Percentiles rank a stretch among this genome's conserved stretches.
phyloP scores from a whole-genome alignment of 2,888 invertebrate species.

The Villa cingulata region DNA sequence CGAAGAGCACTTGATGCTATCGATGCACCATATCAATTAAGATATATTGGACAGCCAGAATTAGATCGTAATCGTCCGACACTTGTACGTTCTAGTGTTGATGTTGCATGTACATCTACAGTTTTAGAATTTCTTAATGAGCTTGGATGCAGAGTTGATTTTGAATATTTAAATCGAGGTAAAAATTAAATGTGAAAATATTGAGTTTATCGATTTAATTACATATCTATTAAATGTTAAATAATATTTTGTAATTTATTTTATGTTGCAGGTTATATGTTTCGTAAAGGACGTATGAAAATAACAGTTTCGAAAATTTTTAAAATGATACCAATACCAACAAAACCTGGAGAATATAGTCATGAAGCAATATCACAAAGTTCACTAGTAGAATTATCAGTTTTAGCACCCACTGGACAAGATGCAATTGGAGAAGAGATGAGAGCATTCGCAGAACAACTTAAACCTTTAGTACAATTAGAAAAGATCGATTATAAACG shows the following conservation, averaged over 20 bases:
- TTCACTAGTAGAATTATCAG: slow-evolving; percentile 84
- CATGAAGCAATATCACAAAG: slow-evolving; percentile 78
- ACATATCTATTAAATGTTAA: slow-evolving; percentile 3
- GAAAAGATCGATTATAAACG: slow-evolving; percentile 88
- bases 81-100: slow-evolving; percentile 80
- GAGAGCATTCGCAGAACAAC: slow-evolving; percentile 85
- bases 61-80: slow-evolving; percentile 79
- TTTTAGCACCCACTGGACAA: slow-evolving; percentile 76
- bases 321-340: slow-evolving; percentile 64
- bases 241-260: neutral
- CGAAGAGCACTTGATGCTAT: slow-evolving; percentile 68
- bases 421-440: slow-evolving; percentile 94
- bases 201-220: neutral
- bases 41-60: slow-evolving; percentile 87
- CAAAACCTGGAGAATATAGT: slow-evolving; percentile 51
- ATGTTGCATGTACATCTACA: slow-evolving; percentile 81
- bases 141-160: slow-evolving; percentile 80
- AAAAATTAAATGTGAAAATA: slow-evolving; percentile 6
- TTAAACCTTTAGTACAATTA: slow-evolving; percentile 78
- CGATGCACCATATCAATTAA: slow-evolving; percentile 56
- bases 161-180: slow-evolving; percentile 86
- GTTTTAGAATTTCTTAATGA: slow-evolving; percentile 85
- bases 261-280: slow-evolving; percentile 53
- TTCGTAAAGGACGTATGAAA: slow-evolving; percentile 93
- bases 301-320: slow-evolving; percentile 90